Evolutionary conservation across 2,888 invertebrate genomes (phyloP).

Genomic region (Drosophila acutilabella): DNA sequence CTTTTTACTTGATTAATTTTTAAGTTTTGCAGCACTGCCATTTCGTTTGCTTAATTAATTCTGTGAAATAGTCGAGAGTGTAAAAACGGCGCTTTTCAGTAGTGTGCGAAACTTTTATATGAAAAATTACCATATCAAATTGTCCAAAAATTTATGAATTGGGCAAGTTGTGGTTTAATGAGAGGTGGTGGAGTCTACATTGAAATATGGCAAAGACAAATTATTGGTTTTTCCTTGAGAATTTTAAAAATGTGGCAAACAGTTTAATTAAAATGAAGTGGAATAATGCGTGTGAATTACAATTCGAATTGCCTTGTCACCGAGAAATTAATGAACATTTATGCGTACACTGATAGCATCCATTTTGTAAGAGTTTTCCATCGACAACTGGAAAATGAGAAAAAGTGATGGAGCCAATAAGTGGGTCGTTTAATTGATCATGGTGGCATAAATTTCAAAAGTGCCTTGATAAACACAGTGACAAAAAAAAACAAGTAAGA

Average conservation of each 20-base stretch:
- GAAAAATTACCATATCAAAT: conserved; percentile 59
- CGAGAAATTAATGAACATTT: conserved; percentile 41
- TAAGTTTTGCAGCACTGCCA: no score
- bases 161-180: neutral
- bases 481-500: no score
- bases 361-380: neutral
- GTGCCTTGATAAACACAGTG: neutral
- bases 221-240: conserved; percentile 76
- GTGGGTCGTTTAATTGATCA: conserved; percentile 31
- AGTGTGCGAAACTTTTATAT: conserved; percentile 62
- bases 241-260: conserved; percentile 58
- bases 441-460: conserved; percentile 12
- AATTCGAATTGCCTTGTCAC: neutral
- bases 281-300: conserved; percentile 68
- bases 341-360: neutral
- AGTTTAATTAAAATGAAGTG: conserved; percentile 73
- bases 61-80: conserved; percentile 31
- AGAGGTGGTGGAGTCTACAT: conserved; percentile 21
- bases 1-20: conserved; percentile 39
- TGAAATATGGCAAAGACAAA: conserved; percentile 75
- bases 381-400: neutral
- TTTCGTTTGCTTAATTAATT: conserved; percentile 3
- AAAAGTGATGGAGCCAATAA: conserved; percentile 13
- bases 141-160: neutral
- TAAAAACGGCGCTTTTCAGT: conserved; percentile 22